These are phyloP conservation scores for Catagonus wagneri DNA, from an alignment of 2,113 vertebrate species.

Conservation along the genomic window DNA sequence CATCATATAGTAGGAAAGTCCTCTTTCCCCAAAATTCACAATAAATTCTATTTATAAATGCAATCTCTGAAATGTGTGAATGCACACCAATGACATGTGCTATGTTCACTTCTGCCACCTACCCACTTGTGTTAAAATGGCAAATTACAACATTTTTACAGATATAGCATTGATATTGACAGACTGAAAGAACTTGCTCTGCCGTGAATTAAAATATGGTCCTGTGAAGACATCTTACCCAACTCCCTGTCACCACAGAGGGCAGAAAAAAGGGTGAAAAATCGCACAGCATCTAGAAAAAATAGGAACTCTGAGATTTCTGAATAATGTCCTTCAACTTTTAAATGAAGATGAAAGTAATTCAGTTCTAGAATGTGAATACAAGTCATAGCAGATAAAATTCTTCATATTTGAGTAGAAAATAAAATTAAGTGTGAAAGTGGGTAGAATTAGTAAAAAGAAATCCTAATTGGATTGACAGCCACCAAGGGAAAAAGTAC, in stretches of 20 bases:
- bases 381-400: background rate
- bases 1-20: background rate
- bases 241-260: fast-evolving
- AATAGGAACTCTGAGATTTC: background rate
- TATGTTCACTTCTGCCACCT: background rate
- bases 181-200: background rate
- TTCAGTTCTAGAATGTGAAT: background rate
- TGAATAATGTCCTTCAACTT: background rate
- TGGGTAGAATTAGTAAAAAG: background rate
- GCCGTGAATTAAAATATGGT: background rate
- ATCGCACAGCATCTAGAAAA: background rate
- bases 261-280: background rate
- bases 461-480: background rate
- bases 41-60: background rate
- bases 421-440: constrained; percentile 25
- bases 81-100: background rate
- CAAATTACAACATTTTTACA: background rate
- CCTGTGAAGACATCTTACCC: background rate
- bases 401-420: background rate
- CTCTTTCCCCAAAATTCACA: background rate
- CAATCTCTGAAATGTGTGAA: background rate
- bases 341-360: background rate
- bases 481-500: background rate
- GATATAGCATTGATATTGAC: background rate
- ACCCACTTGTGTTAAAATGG: background rate